Evolutionary conservation across 2,113 vertebrate genomes (phyloP), one percentile per base, ranked within the genome.

Genomic region (Dissostichus mawsoni): DNA sequence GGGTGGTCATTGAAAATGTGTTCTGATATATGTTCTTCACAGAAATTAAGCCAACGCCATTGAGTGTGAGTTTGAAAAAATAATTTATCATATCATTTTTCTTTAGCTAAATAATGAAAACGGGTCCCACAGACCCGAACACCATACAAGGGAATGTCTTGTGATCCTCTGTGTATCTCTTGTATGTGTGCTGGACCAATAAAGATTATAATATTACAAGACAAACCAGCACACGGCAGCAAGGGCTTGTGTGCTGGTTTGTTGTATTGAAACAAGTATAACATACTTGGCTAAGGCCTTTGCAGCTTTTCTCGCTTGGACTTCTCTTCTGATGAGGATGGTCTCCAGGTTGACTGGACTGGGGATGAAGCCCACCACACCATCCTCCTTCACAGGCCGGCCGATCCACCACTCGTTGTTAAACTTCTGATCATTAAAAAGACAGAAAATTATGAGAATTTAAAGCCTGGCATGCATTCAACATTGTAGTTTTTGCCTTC

Each of bases 361-460:
- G 88, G 98, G 98, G 84, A 99, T 96, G 93, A 99, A 99, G 92
- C 98, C 98, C 88, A 99, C 98, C 93, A 98, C 97, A 89, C 97
- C 97, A 88, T 98, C 98, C 95, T 99, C 98, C 92, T 99, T 99
- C 84, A 99, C 98, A 70, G 97, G 90, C 20, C 98, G 96, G 36
- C 98, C 98, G 84, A 99, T 98, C 98, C 98, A 99, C 98, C 98
- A 99, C 86, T 99, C 98, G 94, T 99, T 99, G 94, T 97, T 99
- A 94, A 97, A 99, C 93, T 99, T 99, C 98, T 99, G 90, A 9
- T 61, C 4, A 69, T 51, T 23, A 17, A 14, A 33, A 12, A 71
- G 0, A 16, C n/a, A 6, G 48, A 47, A 1, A 2, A 20, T 5
- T 2, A 17, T 33, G 6, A 41, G 36, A n/a, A 36, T 47, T 53